These are phyloP conservation scores for Smittia aterrima DNA, from an alignment of 2,888 invertebrate species.

Conservation along the genomic window DNA sequence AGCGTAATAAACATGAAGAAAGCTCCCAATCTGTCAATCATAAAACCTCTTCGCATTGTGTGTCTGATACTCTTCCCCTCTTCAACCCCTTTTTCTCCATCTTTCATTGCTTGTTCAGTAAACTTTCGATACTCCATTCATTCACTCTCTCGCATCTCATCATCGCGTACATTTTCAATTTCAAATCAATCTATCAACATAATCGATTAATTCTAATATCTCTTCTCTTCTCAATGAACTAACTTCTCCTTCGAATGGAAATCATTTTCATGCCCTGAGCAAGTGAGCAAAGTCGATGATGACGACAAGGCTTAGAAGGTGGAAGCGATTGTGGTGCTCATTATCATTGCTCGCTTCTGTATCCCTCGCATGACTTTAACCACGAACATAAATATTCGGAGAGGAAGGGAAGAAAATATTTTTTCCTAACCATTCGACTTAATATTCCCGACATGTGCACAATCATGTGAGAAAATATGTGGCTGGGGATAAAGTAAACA, in stretches of 20 bases:
- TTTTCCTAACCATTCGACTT: neutral
- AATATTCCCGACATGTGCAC: constrained; percentile 31
- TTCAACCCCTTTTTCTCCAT: constrained; percentile 5
- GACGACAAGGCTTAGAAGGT: neutral
- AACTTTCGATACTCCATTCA: neutral
- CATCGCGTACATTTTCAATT: constrained; percentile 35
- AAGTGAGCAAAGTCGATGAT: neutral
- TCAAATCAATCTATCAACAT: constrained; percentile 32
- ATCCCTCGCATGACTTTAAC: neutral
- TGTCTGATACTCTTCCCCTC: neutral
- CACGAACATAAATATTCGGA: too few species aligned
- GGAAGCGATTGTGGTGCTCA: neutral
- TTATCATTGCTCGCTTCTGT: constrained; percentile 4
- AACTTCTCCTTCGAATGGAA: neutral
- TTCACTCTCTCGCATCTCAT: neutral
- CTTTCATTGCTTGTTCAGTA: neutral
- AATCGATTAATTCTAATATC: constrained; percentile 38
- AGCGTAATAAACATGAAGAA: constrained; percentile 24
- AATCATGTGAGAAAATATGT: constrained; percentile 19
- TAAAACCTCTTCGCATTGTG: neutral
- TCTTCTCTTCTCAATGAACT: neutral
- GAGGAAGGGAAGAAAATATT: neutral
- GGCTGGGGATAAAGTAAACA: constrained; percentile 19
- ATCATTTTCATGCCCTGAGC: neutral
- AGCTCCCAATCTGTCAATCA: constrained; percentile 39